These are phyloP conservation scores for Caracal caracal DNA, from an alignment of 2,113 vertebrate species.

Conservation along the genomic window DNA sequence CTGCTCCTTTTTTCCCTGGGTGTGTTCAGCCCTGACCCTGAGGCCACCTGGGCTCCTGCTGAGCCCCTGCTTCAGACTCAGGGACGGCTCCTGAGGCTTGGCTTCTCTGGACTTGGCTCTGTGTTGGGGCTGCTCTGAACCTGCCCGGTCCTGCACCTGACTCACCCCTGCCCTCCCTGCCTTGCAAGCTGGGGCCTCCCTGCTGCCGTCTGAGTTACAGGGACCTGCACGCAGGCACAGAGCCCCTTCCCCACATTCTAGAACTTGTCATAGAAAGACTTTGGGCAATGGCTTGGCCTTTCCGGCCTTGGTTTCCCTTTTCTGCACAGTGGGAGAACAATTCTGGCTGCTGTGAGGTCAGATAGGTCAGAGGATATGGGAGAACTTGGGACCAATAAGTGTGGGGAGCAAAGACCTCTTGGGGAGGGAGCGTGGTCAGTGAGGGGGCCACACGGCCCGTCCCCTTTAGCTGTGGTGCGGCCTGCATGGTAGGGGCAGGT, in stretches of 20 bases:
- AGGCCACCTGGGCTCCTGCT: neutral
- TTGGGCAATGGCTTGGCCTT: neutral
- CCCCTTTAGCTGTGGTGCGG: neutral
- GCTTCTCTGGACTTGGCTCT: neutral
- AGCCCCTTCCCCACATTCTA: accelerated
- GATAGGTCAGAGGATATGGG: neutral
- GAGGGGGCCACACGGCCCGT: accelerated
- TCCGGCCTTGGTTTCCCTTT: neutral
- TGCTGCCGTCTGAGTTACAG: accelerated
- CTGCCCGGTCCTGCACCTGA: accelerated
- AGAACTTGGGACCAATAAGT: neutral
- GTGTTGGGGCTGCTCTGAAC: neutral
- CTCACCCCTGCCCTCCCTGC: neutral
- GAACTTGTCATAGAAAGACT: neutral
- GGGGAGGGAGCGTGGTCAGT: accelerated
- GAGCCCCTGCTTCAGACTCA: neutral
- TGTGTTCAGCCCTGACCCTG: neutral
- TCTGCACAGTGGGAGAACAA: neutral
- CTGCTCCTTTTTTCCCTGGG: too few relatives aligned
- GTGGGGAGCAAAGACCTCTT: neutral
- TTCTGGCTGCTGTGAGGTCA: neutral
- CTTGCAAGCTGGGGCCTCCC: neutral
- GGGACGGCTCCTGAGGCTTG: neutral
- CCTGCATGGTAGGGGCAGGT: neutral
- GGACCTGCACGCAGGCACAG: too few relatives aligned